These are phyloP conservation scores for Pica pica DNA, from an alignment of 2,113 vertebrate species.

Conservation along the genomic window DNA sequence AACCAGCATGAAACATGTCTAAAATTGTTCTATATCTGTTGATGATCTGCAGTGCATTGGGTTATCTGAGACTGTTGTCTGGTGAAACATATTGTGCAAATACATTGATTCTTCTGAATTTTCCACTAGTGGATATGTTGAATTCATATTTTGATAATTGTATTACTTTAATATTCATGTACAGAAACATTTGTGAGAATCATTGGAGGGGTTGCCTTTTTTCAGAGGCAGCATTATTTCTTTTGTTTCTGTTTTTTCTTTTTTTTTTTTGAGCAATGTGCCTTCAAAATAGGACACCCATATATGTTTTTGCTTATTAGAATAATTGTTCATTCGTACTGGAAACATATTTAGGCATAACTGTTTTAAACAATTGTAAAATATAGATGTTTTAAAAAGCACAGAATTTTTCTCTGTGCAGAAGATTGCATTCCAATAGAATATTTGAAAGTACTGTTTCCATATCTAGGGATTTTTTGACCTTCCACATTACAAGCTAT, in stretches of 20 bases:
- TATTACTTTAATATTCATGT: background rate
- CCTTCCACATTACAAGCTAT: background rate
- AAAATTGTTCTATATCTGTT: background rate
- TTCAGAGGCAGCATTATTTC: fast-evolving
- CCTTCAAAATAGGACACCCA: background rate
- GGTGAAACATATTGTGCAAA: background rate
- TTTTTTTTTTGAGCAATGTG: fast-evolving
- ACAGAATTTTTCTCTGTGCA: background rate
- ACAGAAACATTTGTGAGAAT: background rate
- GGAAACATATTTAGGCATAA: background rate
- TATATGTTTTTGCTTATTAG: background rate
- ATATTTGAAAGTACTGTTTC: background rate
- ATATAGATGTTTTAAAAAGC: background rate
- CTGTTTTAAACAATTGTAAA: background rate
- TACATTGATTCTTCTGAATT: background rate
- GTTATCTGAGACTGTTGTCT: background rate
- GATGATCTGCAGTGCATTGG: background rate
- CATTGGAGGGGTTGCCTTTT: fast-evolving
- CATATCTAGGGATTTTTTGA: background rate
- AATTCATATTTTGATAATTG: background rate
- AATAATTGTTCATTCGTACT: background rate
- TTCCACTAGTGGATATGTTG: background rate
- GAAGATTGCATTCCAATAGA: background rate
- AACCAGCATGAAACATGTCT: background rate
- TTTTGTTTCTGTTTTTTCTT: fast-evolving